phyloP scores from a whole-genome alignment of 2,888 invertebrate genomes.

The Nezara viridula region DNA sequence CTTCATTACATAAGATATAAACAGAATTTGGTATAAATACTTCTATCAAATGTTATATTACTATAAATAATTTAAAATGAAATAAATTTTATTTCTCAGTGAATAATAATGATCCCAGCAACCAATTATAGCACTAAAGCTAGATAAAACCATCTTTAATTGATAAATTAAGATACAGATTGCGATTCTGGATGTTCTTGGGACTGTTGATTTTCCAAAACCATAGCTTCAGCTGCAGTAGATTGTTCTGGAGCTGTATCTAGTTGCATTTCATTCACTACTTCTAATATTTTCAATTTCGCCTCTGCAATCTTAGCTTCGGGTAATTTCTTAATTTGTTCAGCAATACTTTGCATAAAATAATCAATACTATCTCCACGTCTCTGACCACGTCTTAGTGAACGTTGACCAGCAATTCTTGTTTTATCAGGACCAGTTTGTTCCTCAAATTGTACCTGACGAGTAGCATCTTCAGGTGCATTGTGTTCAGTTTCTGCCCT shows the following conservation, averaged over 20 bases:
- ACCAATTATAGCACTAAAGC: background rate
- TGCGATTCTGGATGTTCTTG: background rate
- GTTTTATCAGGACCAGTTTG: background rate
- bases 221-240: background rate
- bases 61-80: background rate
- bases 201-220: background rate
- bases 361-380: conserved; percentile 23
- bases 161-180: background rate
- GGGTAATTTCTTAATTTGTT: background rate
- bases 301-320: background rate
- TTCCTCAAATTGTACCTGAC: background rate
- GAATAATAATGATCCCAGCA: background rate
- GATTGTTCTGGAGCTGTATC: background rate
- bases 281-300: conserved; percentile 11
- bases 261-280: background rate
- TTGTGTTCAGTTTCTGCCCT: background rate
- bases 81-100: background rate
- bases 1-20: background rate
- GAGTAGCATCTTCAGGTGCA: background rate
- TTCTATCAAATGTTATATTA: background rate
- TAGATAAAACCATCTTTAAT: background rate
- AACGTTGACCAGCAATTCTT: background rate
- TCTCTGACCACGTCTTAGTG: background rate
- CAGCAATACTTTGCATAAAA: conserved; percentile 37
- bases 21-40: background rate